These are phyloP conservation scores for Ondatra zibethicus DNA, from an alignment of 2,113 vertebrate species.

Conservation along the genomic window DNA sequence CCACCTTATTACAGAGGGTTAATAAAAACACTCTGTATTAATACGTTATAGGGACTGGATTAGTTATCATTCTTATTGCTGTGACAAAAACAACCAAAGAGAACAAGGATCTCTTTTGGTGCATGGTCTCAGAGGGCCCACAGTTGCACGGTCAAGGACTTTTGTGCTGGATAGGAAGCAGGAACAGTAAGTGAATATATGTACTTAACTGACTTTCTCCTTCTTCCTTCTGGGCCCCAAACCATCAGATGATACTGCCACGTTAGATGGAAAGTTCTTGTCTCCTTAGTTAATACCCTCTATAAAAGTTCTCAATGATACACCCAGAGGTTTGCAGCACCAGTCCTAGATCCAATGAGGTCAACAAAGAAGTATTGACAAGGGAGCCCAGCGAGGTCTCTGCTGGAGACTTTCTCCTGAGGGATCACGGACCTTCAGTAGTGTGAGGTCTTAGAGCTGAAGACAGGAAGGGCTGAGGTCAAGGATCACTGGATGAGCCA, in stretches of 20 bases:
- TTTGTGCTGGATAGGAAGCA: neutral
- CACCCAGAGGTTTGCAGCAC: neutral
- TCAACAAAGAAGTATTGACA: too few relatives aligned
- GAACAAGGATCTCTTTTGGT: neutral
- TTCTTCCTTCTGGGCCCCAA: neutral
- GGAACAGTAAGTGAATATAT: neutral
- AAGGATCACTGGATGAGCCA: neutral
- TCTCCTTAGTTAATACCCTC: neutral
- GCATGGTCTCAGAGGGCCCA: neutral
- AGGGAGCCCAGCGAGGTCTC: too few relatives aligned
- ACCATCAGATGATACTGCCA: too few relatives aligned
- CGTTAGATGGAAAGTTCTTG: too few relatives aligned
- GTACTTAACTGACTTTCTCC: neutral
- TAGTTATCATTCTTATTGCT: too few relatives aligned
- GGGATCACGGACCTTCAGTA: neutral
- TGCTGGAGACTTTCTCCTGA: neutral
- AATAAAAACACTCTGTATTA: neutral
- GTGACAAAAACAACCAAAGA: neutral
- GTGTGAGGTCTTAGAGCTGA: neutral
- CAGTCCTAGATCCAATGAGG: too few relatives aligned
- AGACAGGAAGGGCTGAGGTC: neutral
- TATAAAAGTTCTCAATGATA: neutral
- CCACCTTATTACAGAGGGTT: neutral
- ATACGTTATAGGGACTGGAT: neutral
- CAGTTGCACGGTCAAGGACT: too few relatives aligned